Evolutionary conservation across 2,888 invertebrate genomes (phyloP).

Genomic region (Torymus tubicola): DNA sequence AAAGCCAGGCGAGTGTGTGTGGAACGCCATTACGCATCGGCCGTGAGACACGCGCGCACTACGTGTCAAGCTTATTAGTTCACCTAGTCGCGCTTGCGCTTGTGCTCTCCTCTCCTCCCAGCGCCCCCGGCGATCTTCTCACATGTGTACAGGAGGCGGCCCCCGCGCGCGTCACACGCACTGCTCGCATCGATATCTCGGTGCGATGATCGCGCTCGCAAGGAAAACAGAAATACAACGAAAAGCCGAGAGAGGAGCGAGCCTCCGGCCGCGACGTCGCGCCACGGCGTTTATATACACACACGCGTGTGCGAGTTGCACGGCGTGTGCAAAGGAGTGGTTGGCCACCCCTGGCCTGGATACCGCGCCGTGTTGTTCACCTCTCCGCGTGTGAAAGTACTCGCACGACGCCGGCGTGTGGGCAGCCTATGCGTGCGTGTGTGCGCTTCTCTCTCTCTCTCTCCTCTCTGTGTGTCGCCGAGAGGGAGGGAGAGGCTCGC

Average conservation of each 20-base stretch:
- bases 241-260: too few species aligned
- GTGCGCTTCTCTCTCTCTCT: conserved; percentile 1
- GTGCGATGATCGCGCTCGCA: not conserved
- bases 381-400: conserved; percentile 72
- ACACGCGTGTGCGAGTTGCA: too few species aligned
- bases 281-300: too few species aligned
- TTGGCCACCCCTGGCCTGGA: conserved; percentile 75
- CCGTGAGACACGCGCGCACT: too few species aligned
- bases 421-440: not conserved
- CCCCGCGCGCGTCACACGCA: too few species aligned
- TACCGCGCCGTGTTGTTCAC: conserved; percentile 74
- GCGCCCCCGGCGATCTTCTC: too few species aligned
- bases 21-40: not conserved
- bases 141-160: too few species aligned
- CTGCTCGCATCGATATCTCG: too few species aligned
- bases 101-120: too few species aligned
- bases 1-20: not conserved
- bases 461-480: conserved; percentile 11
- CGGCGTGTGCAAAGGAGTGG: conserved; percentile 60
- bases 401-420: conserved; percentile 51
- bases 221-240: conserved; percentile 1
- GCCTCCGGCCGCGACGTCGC: too few species aligned
- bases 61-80: not conserved
- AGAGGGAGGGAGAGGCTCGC: not conserved
- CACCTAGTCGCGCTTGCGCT: not conserved